These are phyloP conservation scores for Idaea aversata DNA, from an alignment of 2,888 invertebrate genomes.

Conservation along the genomic window DNA sequence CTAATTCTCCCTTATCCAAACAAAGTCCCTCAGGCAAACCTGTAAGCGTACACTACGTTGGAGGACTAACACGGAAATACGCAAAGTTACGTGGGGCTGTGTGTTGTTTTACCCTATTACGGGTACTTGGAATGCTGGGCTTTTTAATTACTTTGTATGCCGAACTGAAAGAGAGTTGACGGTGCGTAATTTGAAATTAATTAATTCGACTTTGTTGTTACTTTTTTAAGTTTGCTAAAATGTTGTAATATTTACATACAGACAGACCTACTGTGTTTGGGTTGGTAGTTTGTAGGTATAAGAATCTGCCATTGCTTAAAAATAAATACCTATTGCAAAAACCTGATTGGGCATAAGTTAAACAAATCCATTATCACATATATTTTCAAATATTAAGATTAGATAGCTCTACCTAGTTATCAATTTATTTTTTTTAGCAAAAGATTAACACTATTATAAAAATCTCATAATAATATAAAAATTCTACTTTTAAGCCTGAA, in stretches of 20 bases:
- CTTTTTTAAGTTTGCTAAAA: neutral
- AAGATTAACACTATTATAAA: too few relatives aligned
- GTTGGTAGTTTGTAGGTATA: too few relatives aligned
- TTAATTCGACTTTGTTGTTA: constrained; percentile 1
- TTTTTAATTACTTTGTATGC: constrained; percentile 66
- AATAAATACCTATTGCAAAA: too few relatives aligned
- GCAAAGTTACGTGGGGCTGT: constrained; percentile 32
- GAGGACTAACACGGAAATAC: constrained; percentile 36
- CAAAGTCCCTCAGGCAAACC: constrained; percentile 43
- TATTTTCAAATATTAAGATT: too few relatives aligned
- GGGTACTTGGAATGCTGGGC: constrained; percentile 56
- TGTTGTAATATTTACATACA: neutral
- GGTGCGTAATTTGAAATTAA: constrained; percentile 4
- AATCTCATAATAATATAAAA: too few relatives aligned
- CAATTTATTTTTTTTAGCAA: too few relatives aligned
- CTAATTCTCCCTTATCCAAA: constrained; percentile 41
- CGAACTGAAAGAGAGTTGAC: constrained; percentile 22
- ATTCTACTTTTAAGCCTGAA: too few relatives aligned
- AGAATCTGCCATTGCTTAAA: too few relatives aligned
- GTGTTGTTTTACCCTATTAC: constrained; percentile 69
- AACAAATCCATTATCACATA: too few relatives aligned
- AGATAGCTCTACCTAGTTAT: too few relatives aligned
- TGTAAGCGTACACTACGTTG: constrained; percentile 36
- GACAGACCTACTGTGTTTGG: too few relatives aligned
- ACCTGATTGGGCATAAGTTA: too few relatives aligned